Percentiles rank a stretch among this genome's conserved stretches.
These are phyloP conservation scores for Lutjanus erythropterus DNA, from an alignment of 2,113 vertebrate species.

Conservation along the genomic window DNA sequence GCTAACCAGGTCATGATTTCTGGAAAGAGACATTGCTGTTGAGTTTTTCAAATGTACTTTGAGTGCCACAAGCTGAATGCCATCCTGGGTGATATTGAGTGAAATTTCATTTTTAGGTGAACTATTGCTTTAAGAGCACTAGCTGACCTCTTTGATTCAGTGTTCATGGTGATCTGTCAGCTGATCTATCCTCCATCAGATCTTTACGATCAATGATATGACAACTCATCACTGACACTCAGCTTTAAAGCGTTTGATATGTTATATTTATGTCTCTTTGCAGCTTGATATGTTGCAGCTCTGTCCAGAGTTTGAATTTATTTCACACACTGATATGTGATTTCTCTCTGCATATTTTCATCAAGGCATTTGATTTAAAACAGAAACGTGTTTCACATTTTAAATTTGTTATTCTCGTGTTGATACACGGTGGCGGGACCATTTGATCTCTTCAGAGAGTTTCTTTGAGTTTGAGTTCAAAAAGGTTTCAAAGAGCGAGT, in stretches of 20 bases:
- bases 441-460: conserved; percentile 53
- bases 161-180: not conserved
- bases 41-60: no score
- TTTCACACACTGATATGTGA: not conserved
- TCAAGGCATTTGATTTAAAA: not conserved
- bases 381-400: conserved; percentile 24
- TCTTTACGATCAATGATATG: conserved; percentile 4
- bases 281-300: not conserved
- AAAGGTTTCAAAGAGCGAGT: conserved; percentile 57
- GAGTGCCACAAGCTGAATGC: no score
- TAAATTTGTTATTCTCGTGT: conserved; percentile 1
- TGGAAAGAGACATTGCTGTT: no score
- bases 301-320: not conserved
- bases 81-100: no score
- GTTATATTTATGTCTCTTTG: not conserved
- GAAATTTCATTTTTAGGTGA: no score
- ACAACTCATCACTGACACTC: conserved; percentile 5
- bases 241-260: conserved; percentile 5
- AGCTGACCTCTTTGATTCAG: not conserved
- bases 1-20: no score
- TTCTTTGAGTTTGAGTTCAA: conserved; percentile 61
- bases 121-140: no score
- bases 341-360: not conserved
- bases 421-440: not conserved
- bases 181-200: not conserved